A percentile compares a stretch with the other conserved stretches of the same genome.
Evolutionary conservation across 2,113 vertebrate genomes (phyloP).

Genomic region (Plestiodon gilberti): DNA sequence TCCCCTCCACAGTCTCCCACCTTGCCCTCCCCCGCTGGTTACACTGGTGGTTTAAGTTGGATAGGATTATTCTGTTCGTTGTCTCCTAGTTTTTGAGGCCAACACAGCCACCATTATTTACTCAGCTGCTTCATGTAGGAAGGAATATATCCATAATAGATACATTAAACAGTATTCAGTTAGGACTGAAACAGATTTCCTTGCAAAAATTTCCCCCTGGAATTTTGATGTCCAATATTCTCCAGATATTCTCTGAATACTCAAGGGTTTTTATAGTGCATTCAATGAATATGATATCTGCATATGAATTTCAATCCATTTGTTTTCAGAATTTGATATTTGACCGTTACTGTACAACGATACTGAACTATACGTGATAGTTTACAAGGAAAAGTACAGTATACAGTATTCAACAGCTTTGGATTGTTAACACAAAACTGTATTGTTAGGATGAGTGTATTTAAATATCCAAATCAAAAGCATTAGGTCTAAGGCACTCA

Average conservation of each 20-base stretch:
- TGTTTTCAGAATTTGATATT: not conserved
- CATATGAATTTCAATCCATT: not conserved
- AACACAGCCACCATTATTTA: not conserved
- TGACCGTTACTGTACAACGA: not conserved
- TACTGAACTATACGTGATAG: not conserved
- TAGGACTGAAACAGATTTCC: not conserved
- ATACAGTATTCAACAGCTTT: not conserved
- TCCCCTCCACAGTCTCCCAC: too few relatives aligned
- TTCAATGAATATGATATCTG: not conserved
- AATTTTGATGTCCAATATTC: not conserved
- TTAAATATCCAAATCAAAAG: not conserved
- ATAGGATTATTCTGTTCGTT: not conserved
- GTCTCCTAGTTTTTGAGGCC: not conserved
- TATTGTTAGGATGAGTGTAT: not conserved
- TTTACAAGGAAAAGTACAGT: not conserved
- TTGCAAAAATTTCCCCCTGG: not conserved
- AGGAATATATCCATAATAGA: not conserved
- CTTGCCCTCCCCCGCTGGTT: too few relatives aligned
- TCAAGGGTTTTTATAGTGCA: not conserved
- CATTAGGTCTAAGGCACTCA: not conserved
- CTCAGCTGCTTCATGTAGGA: not conserved
- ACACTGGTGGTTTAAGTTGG: too few relatives aligned
- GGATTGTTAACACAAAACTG: not conserved
- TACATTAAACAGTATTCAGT: not conserved
- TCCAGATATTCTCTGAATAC: not conserved